phyloP scores from a whole-genome alignment of 2,797 vertebrate genomes.

The Danio choprae region DNA sequence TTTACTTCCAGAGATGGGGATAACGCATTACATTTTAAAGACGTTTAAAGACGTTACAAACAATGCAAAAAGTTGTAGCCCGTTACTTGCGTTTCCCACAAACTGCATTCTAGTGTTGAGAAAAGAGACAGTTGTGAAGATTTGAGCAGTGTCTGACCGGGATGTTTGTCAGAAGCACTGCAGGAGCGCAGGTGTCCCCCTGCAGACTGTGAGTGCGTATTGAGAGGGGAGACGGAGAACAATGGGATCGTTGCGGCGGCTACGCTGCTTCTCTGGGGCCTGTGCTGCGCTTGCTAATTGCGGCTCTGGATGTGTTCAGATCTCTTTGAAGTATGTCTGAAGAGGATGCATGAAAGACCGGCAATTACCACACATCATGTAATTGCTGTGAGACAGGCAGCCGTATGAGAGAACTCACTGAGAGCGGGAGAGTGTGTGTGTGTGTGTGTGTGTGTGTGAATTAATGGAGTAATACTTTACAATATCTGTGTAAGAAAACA shows the following conservation, averaged over 20 bases:
- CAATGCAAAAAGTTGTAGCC: no score
- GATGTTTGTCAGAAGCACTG: constrained; percentile 12
- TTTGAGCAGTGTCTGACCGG: background rate
- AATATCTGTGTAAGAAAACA: constrained; percentile 56
- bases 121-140: background rate
- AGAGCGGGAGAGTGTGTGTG: background rate
- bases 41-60: background rate
- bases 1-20: background rate
- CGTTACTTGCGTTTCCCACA: no score
- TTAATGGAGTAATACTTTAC: constrained; percentile 58
- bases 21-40: background rate
- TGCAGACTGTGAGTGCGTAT: constrained; percentile 60
- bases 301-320: constrained; percentile 77
- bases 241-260: constrained; percentile 55
- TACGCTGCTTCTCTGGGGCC: constrained; percentile 75
- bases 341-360: constrained; percentile 83
- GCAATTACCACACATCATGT: constrained; percentile 84
- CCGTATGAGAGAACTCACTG: constrained; percentile 75
- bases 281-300: constrained; percentile 79
- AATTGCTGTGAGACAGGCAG: constrained; percentile 82
- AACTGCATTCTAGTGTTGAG: background rate
- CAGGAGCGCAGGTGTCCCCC: constrained; percentile 69
- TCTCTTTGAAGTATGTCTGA: constrained; percentile 78
- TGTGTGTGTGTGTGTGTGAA: constrained; percentile 14
- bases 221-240: constrained; percentile 78